These are phyloP conservation scores for Galeopterus variegatus DNA, from an alignment of 2,113 vertebrate species.

Conservation along the genomic window DNA sequence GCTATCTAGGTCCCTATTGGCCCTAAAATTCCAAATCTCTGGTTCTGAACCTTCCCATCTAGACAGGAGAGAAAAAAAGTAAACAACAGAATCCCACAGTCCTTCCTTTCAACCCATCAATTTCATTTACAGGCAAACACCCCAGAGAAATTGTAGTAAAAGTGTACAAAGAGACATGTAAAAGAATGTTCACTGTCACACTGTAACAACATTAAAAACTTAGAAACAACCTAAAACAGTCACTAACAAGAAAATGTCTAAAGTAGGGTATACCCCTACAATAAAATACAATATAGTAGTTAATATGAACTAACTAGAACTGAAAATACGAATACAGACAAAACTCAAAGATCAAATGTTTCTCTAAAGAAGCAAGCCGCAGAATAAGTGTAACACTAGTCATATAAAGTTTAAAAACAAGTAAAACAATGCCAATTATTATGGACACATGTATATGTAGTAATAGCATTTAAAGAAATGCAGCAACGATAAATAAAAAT, in stretches of 20 bases:
- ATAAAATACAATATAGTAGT: constrained; percentile 20
- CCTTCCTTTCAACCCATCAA: constrained; percentile 27
- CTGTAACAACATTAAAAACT: constrained; percentile 33
- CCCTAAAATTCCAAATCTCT: constrained; percentile 21
- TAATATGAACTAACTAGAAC: constrained; percentile 10
- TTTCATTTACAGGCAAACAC: constrained; percentile 16
- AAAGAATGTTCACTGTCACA: constrained; percentile 26
- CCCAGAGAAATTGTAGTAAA: constrained; percentile 9
- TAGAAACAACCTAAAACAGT: constrained; percentile 44
- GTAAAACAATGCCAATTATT: constrained; percentile 15
- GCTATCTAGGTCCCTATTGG: not conserved
- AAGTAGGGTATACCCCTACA: not conserved
- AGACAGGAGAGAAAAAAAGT: accelerated
- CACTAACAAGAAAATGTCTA: constrained; percentile 39
- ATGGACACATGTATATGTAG: not conserved
- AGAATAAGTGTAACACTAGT: not conserved
- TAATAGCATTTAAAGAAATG: not conserved
- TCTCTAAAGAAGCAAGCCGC: not conserved
- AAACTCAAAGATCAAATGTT: constrained; percentile 40
- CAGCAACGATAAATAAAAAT: not conserved
- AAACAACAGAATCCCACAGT: not conserved
- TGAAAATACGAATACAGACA: constrained; percentile 55
- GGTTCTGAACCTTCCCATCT: constrained; percentile 54
- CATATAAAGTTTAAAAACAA: constrained; percentile 64
- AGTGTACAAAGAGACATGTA: not conserved